Base-by-base conservation (phyloP, 2,797 vertebrate genomes). In the Falco cherrug region DNA sequence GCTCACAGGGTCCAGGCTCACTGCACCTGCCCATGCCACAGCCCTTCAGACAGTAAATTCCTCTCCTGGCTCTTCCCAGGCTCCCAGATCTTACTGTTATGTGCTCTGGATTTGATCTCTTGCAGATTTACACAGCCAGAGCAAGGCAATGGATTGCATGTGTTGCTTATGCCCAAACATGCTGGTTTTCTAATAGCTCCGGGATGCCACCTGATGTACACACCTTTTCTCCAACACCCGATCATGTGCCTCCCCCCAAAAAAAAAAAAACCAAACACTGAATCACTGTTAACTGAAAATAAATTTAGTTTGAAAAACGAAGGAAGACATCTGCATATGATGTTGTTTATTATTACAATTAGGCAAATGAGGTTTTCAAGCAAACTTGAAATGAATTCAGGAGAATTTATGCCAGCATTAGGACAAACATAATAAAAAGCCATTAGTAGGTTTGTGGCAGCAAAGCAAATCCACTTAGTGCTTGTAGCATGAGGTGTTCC, bases 331-430 rank as follows among this genome's bases (percentile, higher is more conserved):
- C 96, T 95, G 95, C 94, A 85, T 93, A 65, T 81, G 89, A 92
- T 97, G 87, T 73, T 93, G 78, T 97, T 95, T 92, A 96, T 96
- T 97, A 84, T 95, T 96, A 95, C 95, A 97, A 97, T 97, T 97
- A 98, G 70, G 94, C 92, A 95, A 97, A 97, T 93, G 94, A 95
- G 83, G 51, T 94, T 97, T 97, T 95, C 94, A 90, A 96, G 93
- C 85, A 96, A 97, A 97, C 85, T 95, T 90, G 91, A 95, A 97
- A 95, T 96, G 95, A 89, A 96, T 94, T 88, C 95, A 64, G 75
- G 61, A 93, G 77, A 87, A 95, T 85, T 92, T 94, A 89, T 87
- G 90, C 90, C 91, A 64, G 59, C 71, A 37, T 74, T 93, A 80
- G 94, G 89, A 93, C 64, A 81, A 96, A 92, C 70, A 71, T 76